Conservation (phyloP, 1,140 invertebrate genomes). For the Lordiphosa clarofinis region DNA sequence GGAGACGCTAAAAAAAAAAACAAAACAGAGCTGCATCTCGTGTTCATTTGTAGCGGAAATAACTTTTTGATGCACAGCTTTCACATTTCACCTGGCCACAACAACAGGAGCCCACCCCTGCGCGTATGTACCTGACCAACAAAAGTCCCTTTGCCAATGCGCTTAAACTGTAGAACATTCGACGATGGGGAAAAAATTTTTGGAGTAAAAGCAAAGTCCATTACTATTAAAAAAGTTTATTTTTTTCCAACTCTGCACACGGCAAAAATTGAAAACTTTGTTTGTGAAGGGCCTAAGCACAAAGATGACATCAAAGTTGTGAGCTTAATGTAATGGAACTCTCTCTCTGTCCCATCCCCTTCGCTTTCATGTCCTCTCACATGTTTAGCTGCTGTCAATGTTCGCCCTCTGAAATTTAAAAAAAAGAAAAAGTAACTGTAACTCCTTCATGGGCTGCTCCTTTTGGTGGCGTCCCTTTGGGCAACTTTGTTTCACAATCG, state of each 20-base stretch:
- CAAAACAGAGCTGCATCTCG: slow-evolving; percentile 21
- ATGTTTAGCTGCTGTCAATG: slow-evolving; percentile 51
- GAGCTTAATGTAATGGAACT: slow-evolving; percentile 59
- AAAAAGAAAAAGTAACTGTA: slow-evolving; percentile 7
- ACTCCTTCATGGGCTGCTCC: slow-evolving; percentile 19
- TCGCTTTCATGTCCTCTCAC: slow-evolving; percentile 12
- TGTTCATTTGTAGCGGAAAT: slow-evolving; percentile 72
- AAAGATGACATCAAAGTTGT: slow-evolving; percentile 74
- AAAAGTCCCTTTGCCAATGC: slow-evolving; percentile 34
- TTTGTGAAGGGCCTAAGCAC: slow-evolving; percentile 55
- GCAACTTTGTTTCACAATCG: slow-evolving; percentile 75
- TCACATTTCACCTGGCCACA: slow-evolving; percentile 57
- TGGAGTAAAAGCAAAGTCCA: slow-evolving; percentile 43
- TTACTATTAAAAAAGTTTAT: slow-evolving; percentile 74
- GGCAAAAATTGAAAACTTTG: slow-evolving; percentile 49
- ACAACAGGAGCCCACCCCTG: slow-evolving; percentile 5
- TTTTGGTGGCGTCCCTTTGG: slow-evolving; percentile 28
- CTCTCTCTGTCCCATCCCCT: neutral
- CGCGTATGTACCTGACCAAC: neutral
- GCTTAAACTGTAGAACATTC: slow-evolving; percentile 64
- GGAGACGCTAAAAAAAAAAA: slow-evolving; percentile 28
- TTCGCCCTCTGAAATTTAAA: neutral
- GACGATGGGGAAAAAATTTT: slow-evolving; percentile 2
- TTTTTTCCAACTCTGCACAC: slow-evolving; percentile 48
- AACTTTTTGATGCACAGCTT: slow-evolving; percentile 62